phyloP scores from a whole-genome alignment of 2,797 vertebrate species.

The Columba guinea region DNA sequence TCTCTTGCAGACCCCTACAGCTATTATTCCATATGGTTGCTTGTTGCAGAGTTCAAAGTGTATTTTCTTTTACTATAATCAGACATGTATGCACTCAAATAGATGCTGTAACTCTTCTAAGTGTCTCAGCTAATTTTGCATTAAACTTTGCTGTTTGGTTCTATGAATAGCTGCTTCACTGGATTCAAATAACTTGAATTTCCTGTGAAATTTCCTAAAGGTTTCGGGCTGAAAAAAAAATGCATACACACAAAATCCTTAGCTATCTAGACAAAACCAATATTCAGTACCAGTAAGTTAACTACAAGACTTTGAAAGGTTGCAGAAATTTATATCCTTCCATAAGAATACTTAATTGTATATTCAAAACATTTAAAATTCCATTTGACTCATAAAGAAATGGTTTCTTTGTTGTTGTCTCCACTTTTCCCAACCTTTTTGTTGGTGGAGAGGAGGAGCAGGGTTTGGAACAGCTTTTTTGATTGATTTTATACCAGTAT shows the following conservation, averaged over 20 bases:
- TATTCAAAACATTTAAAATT: constrained; percentile 29
- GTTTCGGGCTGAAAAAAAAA: neutral
- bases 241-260: neutral
- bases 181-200: neutral
- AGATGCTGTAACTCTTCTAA: neutral
- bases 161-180: neutral
- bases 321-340: neutral
- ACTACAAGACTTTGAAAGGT: neutral
- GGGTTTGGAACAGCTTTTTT: neutral
- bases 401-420: constrained; percentile 6
- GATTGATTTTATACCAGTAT: constrained; percentile 60
- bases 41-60: neutral
- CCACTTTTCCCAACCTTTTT: neutral
- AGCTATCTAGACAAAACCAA: neutral
- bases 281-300: neutral
- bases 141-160: neutral
- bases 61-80: neutral
- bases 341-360: constrained; percentile 1
- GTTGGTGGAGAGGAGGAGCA: neutral
- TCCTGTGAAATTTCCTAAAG: neutral
- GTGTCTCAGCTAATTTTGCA: neutral
- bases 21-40: neutral
- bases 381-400: constrained; percentile 8
- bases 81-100: neutral
- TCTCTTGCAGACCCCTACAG: constrained; percentile 13